These are phyloP conservation scores for Brenthis daphne DNA, from an alignment of 2,888 invertebrate species.

Conservation along the genomic window DNA sequence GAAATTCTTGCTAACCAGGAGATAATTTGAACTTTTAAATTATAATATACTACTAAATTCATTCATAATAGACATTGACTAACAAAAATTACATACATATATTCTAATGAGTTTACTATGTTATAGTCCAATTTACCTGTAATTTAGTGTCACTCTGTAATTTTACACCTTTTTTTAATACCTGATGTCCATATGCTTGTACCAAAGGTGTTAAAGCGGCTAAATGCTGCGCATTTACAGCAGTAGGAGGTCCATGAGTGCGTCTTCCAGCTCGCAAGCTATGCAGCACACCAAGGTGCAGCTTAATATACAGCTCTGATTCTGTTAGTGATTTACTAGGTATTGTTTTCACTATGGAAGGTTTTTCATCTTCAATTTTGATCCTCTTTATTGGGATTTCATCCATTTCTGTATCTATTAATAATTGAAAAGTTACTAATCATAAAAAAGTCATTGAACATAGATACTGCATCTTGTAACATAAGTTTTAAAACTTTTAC, in stretches of 20 bases:
- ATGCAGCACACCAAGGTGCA: conserved; percentile 86
- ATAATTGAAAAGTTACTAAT: background rate
- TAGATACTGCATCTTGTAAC: too few species aligned
- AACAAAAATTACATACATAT: background rate
- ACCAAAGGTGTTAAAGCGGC: conserved; percentile 73
- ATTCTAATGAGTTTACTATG: too few species aligned
- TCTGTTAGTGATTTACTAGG: conserved; percentile 54
- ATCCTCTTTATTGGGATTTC: conserved; percentile 70
- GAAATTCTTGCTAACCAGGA: too few species aligned
- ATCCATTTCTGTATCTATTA: conserved; percentile 67
- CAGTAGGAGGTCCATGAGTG: conserved; percentile 79
- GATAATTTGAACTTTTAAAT: too few species aligned
- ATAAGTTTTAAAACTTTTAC: too few species aligned
- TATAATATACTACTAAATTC: too few species aligned
- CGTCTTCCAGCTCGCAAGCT: conserved; percentile 82
- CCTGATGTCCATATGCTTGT: conserved; percentile 64
- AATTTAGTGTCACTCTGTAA: conserved; percentile 65
- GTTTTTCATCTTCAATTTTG: conserved; percentile 64
- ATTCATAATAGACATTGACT: background rate
- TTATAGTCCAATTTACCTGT: conserved; percentile 53
- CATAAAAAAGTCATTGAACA: too few species aligned
- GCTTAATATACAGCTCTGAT: conserved; percentile 81
- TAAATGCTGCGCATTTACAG: conserved; percentile 85
- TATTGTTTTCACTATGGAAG: conserved; percentile 53
- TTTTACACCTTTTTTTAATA: conserved; percentile 59